Evolutionary conservation across 1,140 invertebrate genomes (phyloP), one percentile per base, ranked within the genome.

Genomic region (Ips typographus): DNA sequence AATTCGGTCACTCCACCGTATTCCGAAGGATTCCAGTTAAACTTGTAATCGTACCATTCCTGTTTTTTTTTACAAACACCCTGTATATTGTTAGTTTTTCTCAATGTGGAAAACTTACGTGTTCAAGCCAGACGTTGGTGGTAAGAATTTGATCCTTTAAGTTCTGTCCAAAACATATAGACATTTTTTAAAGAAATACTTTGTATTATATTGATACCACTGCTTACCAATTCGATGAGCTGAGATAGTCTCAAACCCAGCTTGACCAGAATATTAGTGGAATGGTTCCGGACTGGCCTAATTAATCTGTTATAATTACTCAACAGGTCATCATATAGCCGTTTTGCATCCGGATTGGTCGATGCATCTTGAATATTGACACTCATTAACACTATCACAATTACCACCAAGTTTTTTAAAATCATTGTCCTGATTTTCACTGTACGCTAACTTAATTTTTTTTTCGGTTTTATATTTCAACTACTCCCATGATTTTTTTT

Each of bases 31-130:
- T 98, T 92, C 96, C 96, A 99, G 78, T 89, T 88, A 79, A 98
- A 93, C 84, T 98, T 98, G 84, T 98, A 94, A 84, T 99, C 96
- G 74, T 92, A 89, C 96, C 96, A 98, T 86, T 94, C 93, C 92
- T 94, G 22, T 52, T 70, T 43, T 41, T 5, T 39, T 7, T 39
- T 7, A 55, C 36, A 5, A 36, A 55, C 39, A 22, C 22, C 22
- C 22, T 22, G 22, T 22, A 22, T 22, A 22, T 22, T 22, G 22
- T 22, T 22, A 22, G 22, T 22, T 22, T 22, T 22, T 22, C 22
- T 22, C 22, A 22, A 22, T 22, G 22, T 22, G 0, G 22, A 40
- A 63, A 68, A 67, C 91, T 94, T 85, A 95, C 93, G 81, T 97
- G 95, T 81, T 96, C 94, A 41, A 97, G 83, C 95, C 95, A 97